These are phyloP conservation scores for Esperia sulphurella DNA, from an alignment of 2,888 invertebrate species.

Conservation along the genomic window DNA sequence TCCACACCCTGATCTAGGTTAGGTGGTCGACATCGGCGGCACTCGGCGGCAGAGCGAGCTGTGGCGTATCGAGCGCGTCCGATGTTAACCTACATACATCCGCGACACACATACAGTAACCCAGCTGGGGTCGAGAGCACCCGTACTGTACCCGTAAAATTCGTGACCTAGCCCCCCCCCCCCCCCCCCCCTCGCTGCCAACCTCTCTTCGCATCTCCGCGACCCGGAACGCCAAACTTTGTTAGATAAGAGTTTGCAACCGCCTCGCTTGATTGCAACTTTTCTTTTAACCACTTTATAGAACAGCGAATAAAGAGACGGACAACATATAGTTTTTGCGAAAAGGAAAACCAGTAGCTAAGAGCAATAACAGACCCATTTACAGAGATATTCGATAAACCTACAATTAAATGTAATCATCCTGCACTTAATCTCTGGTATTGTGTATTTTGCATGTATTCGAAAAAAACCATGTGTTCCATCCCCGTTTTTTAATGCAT, in stretches of 20 bases:
- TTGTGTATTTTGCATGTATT: too few relatives aligned
- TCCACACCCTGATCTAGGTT: conserved; percentile 78
- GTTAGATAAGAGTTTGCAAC: conserved; percentile 42
- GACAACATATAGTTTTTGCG: too few relatives aligned
- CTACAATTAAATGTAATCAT: too few relatives aligned
- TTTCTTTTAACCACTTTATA: neutral
- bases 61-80: conserved; percentile 76
- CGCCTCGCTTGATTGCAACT: neutral
- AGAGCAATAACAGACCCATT: too few relatives aligned
- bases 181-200: conserved; percentile 41
- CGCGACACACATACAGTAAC: conserved; percentile 59
- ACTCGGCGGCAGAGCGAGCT: conserved; percentile 25
- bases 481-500: too few relatives aligned
- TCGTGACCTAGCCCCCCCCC: conserved; percentile 59
- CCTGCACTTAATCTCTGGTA: too few relatives aligned
- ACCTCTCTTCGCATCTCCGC: conserved; percentile 34
- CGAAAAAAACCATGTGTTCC: too few relatives aligned
- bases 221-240: conserved; percentile 36
- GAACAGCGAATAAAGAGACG: neutral
- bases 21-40: conserved; percentile 73
- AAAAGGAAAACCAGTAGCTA: too few relatives aligned
- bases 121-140: conserved; percentile 65
- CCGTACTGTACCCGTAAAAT: conserved; percentile 64
- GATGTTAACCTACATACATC: conserved; percentile 75
- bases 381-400: too few relatives aligned